Evolutionary conservation across 2,888 invertebrate species (phyloP).

Genomic region (Dolichomitus sp.): DNA sequence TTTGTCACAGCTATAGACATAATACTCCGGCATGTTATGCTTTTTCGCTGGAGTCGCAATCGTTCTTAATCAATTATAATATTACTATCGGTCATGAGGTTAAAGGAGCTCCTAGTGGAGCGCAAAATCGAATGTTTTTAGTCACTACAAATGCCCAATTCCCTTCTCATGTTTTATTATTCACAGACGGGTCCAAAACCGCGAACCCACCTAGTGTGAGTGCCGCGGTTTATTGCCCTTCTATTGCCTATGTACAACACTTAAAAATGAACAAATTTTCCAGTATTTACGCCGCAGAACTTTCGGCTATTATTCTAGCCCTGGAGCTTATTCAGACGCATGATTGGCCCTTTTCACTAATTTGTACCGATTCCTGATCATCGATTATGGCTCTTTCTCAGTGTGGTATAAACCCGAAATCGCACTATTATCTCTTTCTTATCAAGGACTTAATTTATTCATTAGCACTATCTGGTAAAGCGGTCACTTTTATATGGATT

Average conservation of each 20-base stretch:
- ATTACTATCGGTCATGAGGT: no score
- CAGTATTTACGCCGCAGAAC: conserved; percentile 5
- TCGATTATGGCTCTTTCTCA: not conserved
- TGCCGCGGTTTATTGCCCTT: no score
- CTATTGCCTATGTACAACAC: not conserved
- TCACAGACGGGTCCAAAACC: no score
- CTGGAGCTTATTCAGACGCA: not conserved
- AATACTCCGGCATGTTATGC: no score
- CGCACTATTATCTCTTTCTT: not conserved
- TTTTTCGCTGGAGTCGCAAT: no score
- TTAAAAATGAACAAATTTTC: not conserved
- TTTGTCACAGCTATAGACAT: no score
- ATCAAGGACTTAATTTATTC: not conserved
- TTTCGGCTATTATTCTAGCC: conserved; percentile 8
- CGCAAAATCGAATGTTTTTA: no score
- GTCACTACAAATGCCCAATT: no score
- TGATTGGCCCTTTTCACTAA: not conserved
- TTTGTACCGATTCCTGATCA: conserved; percentile 13
- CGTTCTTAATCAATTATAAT: no score
- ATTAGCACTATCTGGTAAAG: not conserved
- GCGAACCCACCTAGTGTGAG: no score
- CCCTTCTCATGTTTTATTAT: no score
- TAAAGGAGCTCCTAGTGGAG: no score
- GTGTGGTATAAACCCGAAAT: not conserved
- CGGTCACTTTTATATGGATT: not conserved